Conservation (phyloP, 2,113 vertebrate genomes). For the Mormyrus iriodes region DNA sequence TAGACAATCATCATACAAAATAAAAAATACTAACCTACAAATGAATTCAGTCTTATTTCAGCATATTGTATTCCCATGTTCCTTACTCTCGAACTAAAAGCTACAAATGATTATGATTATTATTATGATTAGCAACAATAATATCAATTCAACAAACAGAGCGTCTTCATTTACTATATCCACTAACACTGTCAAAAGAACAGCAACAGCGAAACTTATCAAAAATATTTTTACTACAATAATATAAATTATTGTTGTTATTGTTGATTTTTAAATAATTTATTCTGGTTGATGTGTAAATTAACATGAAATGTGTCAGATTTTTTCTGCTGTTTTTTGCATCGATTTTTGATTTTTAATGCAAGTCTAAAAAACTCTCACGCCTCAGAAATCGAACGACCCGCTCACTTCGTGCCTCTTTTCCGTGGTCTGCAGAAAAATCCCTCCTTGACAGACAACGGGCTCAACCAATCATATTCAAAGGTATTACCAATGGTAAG, state of each 20-base stretch:
- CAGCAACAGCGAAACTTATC: neutral
- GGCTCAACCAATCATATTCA: constrained; percentile 31
- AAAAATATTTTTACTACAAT: neutral
- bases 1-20: neutral
- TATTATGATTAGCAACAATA: too few species aligned
- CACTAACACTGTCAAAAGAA: neutral
- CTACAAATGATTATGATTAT: neutral
- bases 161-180: neutral
- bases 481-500: constrained; percentile 37
- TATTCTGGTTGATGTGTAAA: neutral
- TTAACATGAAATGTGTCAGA: neutral
- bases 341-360: neutral
- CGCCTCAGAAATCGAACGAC: constrained; percentile 26
- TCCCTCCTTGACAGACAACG: neutral
- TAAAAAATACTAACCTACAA: neutral
- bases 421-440: constrained; percentile 5
- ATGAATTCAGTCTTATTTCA: neutral
- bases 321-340: neutral
- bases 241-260: neutral
- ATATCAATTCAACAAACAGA: neutral
- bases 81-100: neutral
- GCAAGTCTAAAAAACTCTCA: neutral
- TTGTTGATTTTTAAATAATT: neutral
- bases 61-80: neutral
- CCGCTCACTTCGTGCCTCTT: constrained; percentile 4